A percentile compares a stretch with the other conserved stretches of the same genome.
These are phyloP conservation scores for Agapornis roseicollis DNA, from an alignment of 2,113 vertebrate genomes.

Conservation along the genomic window DNA sequence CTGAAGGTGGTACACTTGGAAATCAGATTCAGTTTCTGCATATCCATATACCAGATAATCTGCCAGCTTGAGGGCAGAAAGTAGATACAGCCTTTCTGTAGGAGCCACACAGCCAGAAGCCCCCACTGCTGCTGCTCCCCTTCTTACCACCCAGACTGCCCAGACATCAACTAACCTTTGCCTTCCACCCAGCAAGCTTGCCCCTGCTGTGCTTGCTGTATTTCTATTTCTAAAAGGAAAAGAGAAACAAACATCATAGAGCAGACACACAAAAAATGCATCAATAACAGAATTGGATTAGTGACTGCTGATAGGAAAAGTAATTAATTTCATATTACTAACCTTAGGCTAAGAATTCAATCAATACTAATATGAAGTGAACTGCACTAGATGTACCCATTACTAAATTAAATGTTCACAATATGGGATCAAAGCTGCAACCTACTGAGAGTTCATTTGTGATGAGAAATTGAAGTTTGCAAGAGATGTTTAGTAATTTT, in stretches of 20 bases:
- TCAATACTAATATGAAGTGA: not conserved
- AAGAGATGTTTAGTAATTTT: not conserved
- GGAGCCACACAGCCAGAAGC: not conserved
- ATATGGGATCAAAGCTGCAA: not conserved
- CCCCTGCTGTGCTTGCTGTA: fast-evolving
- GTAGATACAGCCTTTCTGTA: not conserved
- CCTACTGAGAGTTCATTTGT: not conserved
- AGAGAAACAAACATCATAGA: not conserved
- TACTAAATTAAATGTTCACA: not conserved
- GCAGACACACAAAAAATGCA: not conserved
- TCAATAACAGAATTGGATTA: constrained; percentile 12
- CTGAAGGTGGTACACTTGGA: not conserved
- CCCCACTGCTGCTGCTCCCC: not conserved
- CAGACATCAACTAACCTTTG: not conserved
- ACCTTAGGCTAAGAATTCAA: not conserved
- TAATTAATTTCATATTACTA: constrained; percentile 9
- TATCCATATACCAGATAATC: not conserved
- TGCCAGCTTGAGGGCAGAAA: not conserved
- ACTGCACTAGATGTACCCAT: not conserved
- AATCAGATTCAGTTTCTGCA: not conserved
- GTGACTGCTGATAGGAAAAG: not conserved
- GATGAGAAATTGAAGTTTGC: not conserved
- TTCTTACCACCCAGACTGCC: not conserved
- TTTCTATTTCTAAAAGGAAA: not conserved
- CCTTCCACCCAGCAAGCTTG: not conserved